Base-by-base conservation (phyloP, 2,113 vertebrate species). In the Bufo gargarizans region DNA sequence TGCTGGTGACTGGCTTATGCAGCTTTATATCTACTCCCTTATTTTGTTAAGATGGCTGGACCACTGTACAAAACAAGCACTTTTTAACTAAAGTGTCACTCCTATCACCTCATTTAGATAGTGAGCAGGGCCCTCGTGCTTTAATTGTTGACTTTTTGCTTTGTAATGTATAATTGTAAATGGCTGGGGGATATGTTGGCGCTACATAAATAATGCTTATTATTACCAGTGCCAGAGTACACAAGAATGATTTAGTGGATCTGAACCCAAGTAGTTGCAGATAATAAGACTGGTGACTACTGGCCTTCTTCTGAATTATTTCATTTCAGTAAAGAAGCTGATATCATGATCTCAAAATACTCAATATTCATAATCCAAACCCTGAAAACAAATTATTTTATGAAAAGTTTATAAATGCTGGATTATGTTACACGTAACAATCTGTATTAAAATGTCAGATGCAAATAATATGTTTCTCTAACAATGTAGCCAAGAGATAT, bases 401-500 rank as follows among this genome's bases (percentile, higher is more conserved):
- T 76, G 45, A 50, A 72, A 72, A 76, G 72, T 50, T 76, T 76
- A 49, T 50, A 49, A 76, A 20, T 76, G 43, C 72, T 76, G 50
- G 72, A 76, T 50, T 76, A 76, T 50, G 17, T 76, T 76, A 76
- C 72, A 76, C 50, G 17, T 50, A 76, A 76, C 72, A 76, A 50
- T 17, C 45, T 49, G 50, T 76, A 50, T 76, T 76, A 76, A 76
- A 74, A 76, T 50, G 72, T 76, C 72, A 76, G 72, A 76, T 49
- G 45, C 72, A 76, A 76, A 76, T 76, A 76, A 76, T 76, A 76
- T 6, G 33, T 61, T 59, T 9, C 77, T 58, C 58, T 80, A 56
- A 80, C 55, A 81, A 45, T 81, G 56, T 43, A 59, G 14, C 55
- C 55, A 45, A 61, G 78, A 59, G 55, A 59, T 17, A 47, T 59